Evolutionary conservation across 2,797 vertebrate genomes (phyloP).

Genomic region (Sciaenops ocellatus): DNA sequence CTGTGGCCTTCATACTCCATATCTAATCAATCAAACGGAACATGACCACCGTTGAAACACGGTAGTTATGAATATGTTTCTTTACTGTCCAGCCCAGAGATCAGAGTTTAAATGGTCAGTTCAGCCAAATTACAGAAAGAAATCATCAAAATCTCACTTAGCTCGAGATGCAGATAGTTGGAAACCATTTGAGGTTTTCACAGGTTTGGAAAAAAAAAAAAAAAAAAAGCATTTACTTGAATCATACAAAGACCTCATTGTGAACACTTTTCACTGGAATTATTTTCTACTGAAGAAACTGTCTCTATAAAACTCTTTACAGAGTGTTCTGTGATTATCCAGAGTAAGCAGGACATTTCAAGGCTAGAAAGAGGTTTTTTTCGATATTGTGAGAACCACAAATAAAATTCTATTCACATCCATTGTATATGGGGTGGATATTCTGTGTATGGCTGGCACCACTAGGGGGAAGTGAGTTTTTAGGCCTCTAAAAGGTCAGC

Average conservation of each 20-base stretch:
- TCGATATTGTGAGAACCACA: neutral
- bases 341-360: neutral
- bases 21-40: neutral
- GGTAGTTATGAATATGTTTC: neutral
- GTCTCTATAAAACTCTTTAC: neutral
- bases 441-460: neutral
- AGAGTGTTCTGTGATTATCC: neutral
- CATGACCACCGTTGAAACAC: neutral
- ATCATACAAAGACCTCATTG: neutral
- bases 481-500: neutral
- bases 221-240: neutral
- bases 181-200: neutral
- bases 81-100: neutral
- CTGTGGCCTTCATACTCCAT: neutral
- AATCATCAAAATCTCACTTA: neutral
- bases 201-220: neutral
- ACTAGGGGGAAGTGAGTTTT: neutral
- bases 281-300: neutral
- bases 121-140: neutral
- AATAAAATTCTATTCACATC: no score
- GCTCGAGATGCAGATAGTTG: no score
- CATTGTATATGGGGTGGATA: no score
- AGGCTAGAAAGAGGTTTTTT: neutral
- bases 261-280: neutral
- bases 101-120: neutral